Conservation (phyloP, 2,113 vertebrate genomes). For the Butorides virescens region DNA sequence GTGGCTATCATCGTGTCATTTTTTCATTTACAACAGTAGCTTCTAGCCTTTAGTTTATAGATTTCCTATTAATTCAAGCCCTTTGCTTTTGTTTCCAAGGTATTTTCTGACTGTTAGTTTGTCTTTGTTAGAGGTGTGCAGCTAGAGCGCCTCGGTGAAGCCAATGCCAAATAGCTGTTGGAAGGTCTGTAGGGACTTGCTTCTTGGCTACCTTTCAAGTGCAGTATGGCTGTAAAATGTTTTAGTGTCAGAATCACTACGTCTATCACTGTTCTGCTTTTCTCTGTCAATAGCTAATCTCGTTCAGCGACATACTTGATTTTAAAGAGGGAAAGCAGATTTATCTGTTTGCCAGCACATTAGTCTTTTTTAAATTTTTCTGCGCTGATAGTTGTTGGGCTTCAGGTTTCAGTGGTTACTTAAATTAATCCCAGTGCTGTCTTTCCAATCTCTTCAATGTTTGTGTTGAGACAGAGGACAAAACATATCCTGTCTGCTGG, state of each 20-base stretch:
- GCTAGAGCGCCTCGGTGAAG: neutral
- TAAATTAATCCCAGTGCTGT: neutral
- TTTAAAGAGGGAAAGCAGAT: slow-evolving; percentile 4
- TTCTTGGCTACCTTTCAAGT: slow-evolving; percentile 28
- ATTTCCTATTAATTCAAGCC: slow-evolving; percentile 8
- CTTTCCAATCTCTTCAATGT: neutral
- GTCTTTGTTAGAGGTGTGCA: neutral
- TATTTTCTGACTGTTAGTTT: neutral
- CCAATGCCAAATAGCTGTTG: neutral
- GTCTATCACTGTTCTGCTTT: neutral
- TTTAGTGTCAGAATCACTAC: slow-evolving; percentile 7
- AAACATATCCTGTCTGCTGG: neutral
- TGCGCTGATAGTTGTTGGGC: neutral
- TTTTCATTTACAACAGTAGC: neutral
- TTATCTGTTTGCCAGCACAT: neutral
- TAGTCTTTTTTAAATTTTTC: neutral
- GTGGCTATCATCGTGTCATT: neutral
- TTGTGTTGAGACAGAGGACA: neutral
- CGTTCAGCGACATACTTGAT: neutral
- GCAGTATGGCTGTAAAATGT: neutral
- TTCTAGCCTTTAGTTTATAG: neutral
- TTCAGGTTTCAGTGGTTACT: slow-evolving; percentile 11
- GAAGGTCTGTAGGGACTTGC: slow-evolving; percentile 42
- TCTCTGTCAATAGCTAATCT: neutral
- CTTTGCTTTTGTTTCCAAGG: neutral